Conservation (phyloP, 2,888 invertebrate genomes). For the Strigamia transsilvanica region DNA sequence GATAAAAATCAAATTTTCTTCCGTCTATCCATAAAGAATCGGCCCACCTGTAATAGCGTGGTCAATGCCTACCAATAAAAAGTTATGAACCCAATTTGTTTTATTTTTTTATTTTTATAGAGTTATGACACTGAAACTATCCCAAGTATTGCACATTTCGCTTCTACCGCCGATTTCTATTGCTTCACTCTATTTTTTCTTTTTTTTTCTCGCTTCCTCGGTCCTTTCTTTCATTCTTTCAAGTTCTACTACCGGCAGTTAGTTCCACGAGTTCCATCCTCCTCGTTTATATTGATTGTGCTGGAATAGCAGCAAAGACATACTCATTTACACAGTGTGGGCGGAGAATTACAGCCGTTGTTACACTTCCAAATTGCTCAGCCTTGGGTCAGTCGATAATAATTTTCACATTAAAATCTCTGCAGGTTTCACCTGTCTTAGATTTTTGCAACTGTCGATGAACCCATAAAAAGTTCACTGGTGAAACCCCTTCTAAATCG, state of each 20-base stretch:
- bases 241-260: slow-evolving; percentile 40
- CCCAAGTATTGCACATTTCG: slow-evolving; percentile 43
- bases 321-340: slow-evolving; percentile 47
- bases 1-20: slow-evolving; percentile 39
- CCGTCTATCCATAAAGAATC: slow-evolving; percentile 33
- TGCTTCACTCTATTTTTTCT: slow-evolving; percentile 19
- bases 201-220: slow-evolving; percentile 6
- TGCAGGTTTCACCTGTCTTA: slow-evolving; percentile 48
- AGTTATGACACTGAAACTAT: slow-evolving; percentile 49
- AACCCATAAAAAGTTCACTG: slow-evolving; percentile 26
- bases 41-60: slow-evolving; percentile 45
- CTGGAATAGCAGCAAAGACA: slow-evolving; percentile 49
- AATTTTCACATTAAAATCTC: slow-evolving; percentile 48
- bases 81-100: slow-evolving; percentile 49
- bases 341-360: slow-evolving; percentile 49
- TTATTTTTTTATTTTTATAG: slow-evolving; percentile 45
- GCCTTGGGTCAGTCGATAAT: slow-evolving; percentile 47
- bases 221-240: slow-evolving; percentile 39
- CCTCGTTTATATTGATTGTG: slow-evolving; percentile 49
- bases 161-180: slow-evolving; percentile 36
- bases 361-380: slow-evolving; percentile 49
- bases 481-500: slow-evolving; percentile 15
- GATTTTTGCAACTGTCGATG: slow-evolving; percentile 16
- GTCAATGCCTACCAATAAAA: slow-evolving; percentile 40
- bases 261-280: slow-evolving; percentile 47